Base-by-base conservation (phyloP, 1,140 invertebrate genomes). In the Drosophila ogumai region DNA sequence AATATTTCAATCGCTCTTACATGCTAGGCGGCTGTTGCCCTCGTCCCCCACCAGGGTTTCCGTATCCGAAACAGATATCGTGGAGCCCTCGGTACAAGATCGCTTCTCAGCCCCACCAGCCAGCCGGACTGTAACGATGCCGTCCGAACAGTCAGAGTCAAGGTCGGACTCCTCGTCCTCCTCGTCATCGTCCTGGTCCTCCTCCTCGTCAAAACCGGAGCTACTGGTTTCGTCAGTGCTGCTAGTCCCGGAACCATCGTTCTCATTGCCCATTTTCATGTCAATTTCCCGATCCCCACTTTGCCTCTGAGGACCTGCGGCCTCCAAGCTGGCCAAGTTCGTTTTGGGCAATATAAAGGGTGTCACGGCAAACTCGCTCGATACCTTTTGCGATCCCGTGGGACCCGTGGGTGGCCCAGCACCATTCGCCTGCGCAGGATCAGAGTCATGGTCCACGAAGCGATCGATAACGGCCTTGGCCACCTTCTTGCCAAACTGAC, bases 401-500 rank as follows among this genome's bases (percentile, higher is more conserved):
- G 65, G 6, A 3, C 8, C 25, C 1, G 50, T 31, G 38, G 32
- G 2, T 5, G 10, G 19, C 19, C 41, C 36, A 32, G 19, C 28
- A 3, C 10, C 47, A 55, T n/a, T 79, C 50, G 12, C 56, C 59
- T 17, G 55, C 0, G 34, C 15, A 3, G 36, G 63, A 47, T 73
- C 67, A 0, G 49, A 6, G 8, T 67, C 67, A 10, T 60, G 50
- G 17, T 85, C 81, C 50, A 75, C 60, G 1, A 90, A 41, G 43
- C 80, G 74, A 0, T 85, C 56, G 54, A 90, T 79, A 0, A 90
- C 36, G 0, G 80, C 66, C 52, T 87, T 91, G 6, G 87, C 63
- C 19, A 79, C 69, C 31, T 81, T 75, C 47, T 87, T 91, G 8
- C 80, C 88, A 56, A 90, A 91, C 54, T 87, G 88, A 46, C 75